phyloP scores from a whole-genome alignment of 2,888 invertebrate species.

The Eupithecia dodoneata region DNA sequence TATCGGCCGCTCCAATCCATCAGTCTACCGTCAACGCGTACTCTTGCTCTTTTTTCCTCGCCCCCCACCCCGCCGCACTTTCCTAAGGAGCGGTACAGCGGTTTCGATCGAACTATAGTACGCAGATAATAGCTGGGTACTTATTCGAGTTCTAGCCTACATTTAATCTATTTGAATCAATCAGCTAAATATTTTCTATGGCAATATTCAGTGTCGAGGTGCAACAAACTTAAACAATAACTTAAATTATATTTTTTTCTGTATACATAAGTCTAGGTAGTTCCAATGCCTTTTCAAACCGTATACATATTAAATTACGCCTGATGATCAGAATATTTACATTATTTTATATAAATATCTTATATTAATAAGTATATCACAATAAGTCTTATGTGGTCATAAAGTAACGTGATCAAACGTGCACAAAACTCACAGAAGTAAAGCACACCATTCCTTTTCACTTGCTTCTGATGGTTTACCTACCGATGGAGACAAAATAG shows the following conservation, averaged over 20 bases:
- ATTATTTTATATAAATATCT: neutral
- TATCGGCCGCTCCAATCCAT: no score
- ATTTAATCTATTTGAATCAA: neutral
- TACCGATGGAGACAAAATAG: neutral
- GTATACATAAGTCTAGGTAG: neutral
- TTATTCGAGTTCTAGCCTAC: neutral
- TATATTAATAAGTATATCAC: constrained; percentile 33
- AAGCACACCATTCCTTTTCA: neutral
- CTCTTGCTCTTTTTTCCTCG: no score
- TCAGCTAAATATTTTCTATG: constrained; percentile 1
- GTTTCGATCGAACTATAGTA: no score
- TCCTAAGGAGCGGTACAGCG: no score
- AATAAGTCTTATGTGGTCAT: constrained; percentile 31
- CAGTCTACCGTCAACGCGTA: no score
- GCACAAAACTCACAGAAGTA: constrained; percentile 13
- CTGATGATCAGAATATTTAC: constrained; percentile 10
- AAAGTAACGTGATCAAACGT: constrained; percentile 43
- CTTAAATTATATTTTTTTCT: neutral
- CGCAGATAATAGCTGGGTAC: neutral
- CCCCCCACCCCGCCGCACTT: no score
- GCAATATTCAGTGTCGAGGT: neutral
- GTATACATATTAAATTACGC: neutral
- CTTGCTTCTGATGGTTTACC: neutral
- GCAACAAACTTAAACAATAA: neutral
- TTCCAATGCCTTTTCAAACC: neutral